Conservation (phyloP, 2,888 invertebrate species). For the Synanthedon myopaeformis region DNA sequence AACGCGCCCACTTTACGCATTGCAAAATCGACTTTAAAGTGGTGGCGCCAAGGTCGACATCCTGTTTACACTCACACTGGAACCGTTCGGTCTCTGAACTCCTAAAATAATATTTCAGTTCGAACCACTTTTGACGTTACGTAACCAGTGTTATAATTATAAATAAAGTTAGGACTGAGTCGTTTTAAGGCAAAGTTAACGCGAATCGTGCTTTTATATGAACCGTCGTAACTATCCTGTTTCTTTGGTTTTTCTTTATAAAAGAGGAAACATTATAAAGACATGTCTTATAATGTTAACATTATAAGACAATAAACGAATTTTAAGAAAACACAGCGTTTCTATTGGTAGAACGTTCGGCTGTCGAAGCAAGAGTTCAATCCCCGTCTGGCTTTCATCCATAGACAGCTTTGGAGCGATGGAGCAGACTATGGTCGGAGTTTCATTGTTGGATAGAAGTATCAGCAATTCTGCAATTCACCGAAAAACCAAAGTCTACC, state of each 20-base stretch:
- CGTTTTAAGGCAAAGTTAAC: conserved; percentile 38
- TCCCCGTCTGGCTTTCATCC: no score
- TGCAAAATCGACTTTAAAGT: conserved; percentile 41
- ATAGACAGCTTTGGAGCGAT: no score
- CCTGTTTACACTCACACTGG: conserved; percentile 17
- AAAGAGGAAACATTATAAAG: conserved; percentile 2
- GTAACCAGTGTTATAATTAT: conserved; percentile 62
- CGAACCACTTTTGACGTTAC: conserved; percentile 58
- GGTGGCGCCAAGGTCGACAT: conserved; percentile 30
- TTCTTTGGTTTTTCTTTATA: conserved; percentile 1
- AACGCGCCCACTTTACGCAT: conserved; percentile 15
- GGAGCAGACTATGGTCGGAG: no score
- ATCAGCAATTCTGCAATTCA: no score
- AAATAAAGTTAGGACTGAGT: conserved; percentile 46
- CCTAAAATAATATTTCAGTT: conserved; percentile 68
- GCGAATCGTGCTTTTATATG: conserved; percentile 18
- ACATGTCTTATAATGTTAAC: no score
- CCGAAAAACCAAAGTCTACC: no score
- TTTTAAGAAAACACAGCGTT: no score
- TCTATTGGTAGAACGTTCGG: no score
- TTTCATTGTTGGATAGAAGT: no score
- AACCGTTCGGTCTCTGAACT: conserved; percentile 54
- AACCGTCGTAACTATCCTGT: background rate
- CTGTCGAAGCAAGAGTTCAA: no score
- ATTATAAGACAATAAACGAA: no score